A percentile compares a stretch with the other conserved stretches of the same genome.
These are phyloP conservation scores for Falcaria lacertinaria DNA, from an alignment of 2,888 invertebrate species.

Conservation along the genomic window DNA sequence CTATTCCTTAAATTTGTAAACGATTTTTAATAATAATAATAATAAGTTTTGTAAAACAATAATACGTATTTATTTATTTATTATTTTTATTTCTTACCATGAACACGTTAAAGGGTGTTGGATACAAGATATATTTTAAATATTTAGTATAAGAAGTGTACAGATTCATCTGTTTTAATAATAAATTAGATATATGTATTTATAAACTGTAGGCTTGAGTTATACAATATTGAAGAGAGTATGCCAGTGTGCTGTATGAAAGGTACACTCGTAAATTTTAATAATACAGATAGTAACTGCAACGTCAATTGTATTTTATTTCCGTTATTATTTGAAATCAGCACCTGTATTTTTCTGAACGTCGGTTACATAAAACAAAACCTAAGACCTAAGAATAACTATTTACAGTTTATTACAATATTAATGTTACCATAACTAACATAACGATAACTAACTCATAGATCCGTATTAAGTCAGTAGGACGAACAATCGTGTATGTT, in stretches of 20 bases:
- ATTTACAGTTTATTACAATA: slow-evolving; percentile 70
- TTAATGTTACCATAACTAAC: slow-evolving; percentile 40
- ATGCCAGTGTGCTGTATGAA: too few species aligned
- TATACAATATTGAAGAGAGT: slow-evolving; percentile 1
- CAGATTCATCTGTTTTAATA: slow-evolving; percentile 4
- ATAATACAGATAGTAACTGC: too few species aligned
- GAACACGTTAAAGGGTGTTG: slow-evolving; percentile 58
- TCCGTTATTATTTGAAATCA: slow-evolving; percentile 1
- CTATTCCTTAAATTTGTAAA: slow-evolving; percentile 71
- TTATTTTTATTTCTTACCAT: slow-evolving; percentile 46
- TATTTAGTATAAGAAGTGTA: slow-evolving; percentile 5
- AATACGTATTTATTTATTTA: slow-evolving; percentile 33
- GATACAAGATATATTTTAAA: background rate
- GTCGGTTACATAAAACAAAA: slow-evolving; percentile 26
- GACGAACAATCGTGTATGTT: slow-evolving; percentile 35
- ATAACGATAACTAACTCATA: slow-evolving; percentile 37
- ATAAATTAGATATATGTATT: slow-evolving; percentile 1
- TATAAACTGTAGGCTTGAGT: slow-evolving; percentile 1
- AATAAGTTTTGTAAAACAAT: slow-evolving; percentile 44
- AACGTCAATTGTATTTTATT: too few species aligned
- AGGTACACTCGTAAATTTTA: too few species aligned
- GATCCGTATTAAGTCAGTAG: slow-evolving; percentile 39
- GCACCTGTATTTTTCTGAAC: slow-evolving; percentile 2
- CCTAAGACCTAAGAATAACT: slow-evolving; percentile 27
- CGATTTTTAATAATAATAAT: slow-evolving; percentile 51